Base-by-base conservation (phyloP, 2,797 vertebrate genomes). In the Agapornis canus region DNA sequence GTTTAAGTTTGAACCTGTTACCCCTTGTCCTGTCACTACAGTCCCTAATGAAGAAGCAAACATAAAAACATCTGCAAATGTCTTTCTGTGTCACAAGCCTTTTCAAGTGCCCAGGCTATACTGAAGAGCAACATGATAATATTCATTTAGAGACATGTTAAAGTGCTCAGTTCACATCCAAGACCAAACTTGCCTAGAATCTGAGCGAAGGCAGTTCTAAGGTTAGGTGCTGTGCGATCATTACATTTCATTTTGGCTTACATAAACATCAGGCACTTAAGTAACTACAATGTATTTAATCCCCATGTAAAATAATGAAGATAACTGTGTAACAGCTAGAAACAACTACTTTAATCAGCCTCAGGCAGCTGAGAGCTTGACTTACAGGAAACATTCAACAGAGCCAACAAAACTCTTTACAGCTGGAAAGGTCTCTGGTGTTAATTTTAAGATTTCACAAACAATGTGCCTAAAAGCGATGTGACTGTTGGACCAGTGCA, bases 391-490 rank as follows among this genome's bases (percentile, higher is more conserved):
- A 63, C 23, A 59, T 37, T 35, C 47, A 47, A 21, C 71, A 45
- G 32, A 79, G 57, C 23, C 82, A 87, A 6, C 32, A 69, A 42
- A 69, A 84, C 14, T 40, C 32, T 45, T 59, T 29, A 11, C 18
- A 35, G 31, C 0, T 84, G 57, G 63, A 68, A 76, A 87, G 17
- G 60, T 59, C 59, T 72, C 49, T 85, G 49, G 29, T 43, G 52
- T 20, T 39, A 27, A 84, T 51, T 45, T 86, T 57, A 89, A 40
- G 54, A 78, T 75, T 88, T 90, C 63, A 69, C 75, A 52, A 42
- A 60, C 21, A 45, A 14, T 0, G 2, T 35, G 13, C 49, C 54
- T 45, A 31, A 29, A 60, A 72, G 23, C 4, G 0, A 6, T 43
- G 43, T 32, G 49, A 19, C 21, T 9, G 13, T 26, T 52, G 65